Base-by-base conservation (phyloP, 2,797 vertebrate species). In the Bryconaethiops microstoma region DNA sequence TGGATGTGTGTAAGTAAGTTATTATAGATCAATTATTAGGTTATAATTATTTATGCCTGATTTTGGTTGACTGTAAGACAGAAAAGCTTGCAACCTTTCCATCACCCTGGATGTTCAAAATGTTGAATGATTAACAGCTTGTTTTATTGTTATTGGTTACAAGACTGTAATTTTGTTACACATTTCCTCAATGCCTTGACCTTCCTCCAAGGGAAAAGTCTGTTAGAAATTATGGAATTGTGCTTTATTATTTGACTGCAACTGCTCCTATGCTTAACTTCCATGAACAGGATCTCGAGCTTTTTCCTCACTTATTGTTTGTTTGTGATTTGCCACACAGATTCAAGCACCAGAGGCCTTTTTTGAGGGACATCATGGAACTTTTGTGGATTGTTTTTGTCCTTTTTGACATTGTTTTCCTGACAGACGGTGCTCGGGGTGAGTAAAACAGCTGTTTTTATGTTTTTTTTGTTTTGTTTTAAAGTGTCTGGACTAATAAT, bases 361-460 rank as follows among this genome's bases (percentile, higher is more conserved):
- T 80, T 9, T 35, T 35, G 35, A 19, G n/a, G 39, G 17, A 57
- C 82, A 25, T 21, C 25, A 88, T 88, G 87, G 79, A 85, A 39
- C 72, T 83, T 29, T 59, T 82, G 55, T 85, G 87, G 83, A 81
- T 88, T 42, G 50, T 80, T 76, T 80, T 86, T 63, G 59, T 83
- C 52, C 52, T 88, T 74, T 80, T 76, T 65, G 67, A 86, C 67
- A 19, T 82, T 9, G 42, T 88, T 76, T 78, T 85, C 35, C n/a
- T 80, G 68, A 68, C 87, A 35, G 65, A 85, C 55, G 78, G 83
- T 29, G 85, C 83, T 59, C 84, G 87, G 54, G 85, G 87, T 88
- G 60, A 88, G 87, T 80, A 14, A 19, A 70, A 54, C 10, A 4
- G 1, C 8, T 57, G 12, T 69, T 54, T 55, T 39, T 21, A 19